phyloP scores from a whole-genome alignment of 2,888 invertebrate species.

The Dynastes grantii region DNA sequence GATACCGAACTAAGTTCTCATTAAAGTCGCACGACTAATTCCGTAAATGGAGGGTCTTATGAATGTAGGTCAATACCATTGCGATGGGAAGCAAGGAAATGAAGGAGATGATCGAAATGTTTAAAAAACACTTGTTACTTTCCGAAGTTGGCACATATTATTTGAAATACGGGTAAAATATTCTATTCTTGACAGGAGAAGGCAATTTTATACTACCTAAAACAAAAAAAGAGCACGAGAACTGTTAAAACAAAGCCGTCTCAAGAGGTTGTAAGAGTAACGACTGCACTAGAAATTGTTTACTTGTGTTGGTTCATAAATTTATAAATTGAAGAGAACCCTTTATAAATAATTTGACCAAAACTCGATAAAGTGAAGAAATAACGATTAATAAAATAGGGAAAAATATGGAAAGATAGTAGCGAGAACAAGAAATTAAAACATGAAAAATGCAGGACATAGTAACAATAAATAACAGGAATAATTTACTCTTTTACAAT shows the following conservation, averaged over 20 bases:
- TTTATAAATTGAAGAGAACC: no score
- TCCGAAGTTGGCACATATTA: background rate
- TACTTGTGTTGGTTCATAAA: no score
- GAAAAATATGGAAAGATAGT: no score
- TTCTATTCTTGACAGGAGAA: background rate
- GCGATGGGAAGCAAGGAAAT: background rate
- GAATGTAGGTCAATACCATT: slow-evolving; percentile 8
- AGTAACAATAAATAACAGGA: no score
- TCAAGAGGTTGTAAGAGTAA: no score
- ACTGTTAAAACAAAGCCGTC: background rate
- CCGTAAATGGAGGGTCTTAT: slow-evolving; percentile 18
- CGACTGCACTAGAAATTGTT: no score
- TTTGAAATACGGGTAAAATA: background rate
- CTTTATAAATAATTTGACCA: no score
- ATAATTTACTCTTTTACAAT: no score
- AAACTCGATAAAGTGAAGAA: no score
- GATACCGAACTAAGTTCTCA: slow-evolving; percentile 35
- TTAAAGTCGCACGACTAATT: slow-evolving; percentile 31
- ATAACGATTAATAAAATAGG: no score
- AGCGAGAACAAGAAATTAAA: no score
- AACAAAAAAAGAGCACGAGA: background rate
- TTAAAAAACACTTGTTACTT: background rate
- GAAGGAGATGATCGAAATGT: background rate
- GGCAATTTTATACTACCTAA: background rate
- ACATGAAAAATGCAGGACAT: no score